phyloP scores from a whole-genome alignment of 2,113 vertebrate genomes.

The Ceuthmochares aereus region DNA sequence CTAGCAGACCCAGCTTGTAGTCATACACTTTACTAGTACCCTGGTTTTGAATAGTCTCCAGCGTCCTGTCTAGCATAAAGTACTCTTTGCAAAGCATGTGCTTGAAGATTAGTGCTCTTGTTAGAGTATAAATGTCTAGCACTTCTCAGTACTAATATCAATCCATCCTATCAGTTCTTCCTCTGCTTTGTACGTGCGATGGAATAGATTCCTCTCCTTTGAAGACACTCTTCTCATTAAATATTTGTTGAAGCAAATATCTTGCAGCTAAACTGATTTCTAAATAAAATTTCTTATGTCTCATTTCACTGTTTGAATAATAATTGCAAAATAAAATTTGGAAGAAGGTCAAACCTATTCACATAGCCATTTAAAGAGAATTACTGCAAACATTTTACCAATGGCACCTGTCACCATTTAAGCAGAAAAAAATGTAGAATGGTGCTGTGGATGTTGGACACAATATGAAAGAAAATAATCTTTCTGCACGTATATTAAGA shows the following conservation, averaged over 20 bases:
- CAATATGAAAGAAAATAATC: not conserved
- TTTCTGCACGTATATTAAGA: not conserved
- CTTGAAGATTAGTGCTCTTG: not conserved
- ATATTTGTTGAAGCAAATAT: not conserved
- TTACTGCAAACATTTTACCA: not conserved
- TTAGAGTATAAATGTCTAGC: not conserved
- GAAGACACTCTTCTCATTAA: not conserved
- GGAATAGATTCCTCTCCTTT: not conserved
- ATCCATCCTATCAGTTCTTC: not conserved
- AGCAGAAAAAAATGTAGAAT: not conserved
- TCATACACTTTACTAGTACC: not conserved
- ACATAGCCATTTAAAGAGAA: not conserved
- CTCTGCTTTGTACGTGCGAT: rapidly evolving
- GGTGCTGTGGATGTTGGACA: not conserved
- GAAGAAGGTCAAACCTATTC: not conserved
- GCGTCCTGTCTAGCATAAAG: not conserved
- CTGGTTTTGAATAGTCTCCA: not conserved
- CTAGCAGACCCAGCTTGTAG: not conserved
- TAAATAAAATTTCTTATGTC: not conserved
- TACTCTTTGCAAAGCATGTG: not conserved
- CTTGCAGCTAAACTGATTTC: not conserved
- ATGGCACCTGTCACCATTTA: not conserved
- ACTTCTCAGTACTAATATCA: not conserved
- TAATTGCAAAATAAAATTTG: not conserved
- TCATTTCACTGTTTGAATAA: not conserved